These are phyloP conservation scores for Acrocephalus kingi DNA, from an alignment of 2,113 vertebrate species.

Conservation along the genomic window DNA sequence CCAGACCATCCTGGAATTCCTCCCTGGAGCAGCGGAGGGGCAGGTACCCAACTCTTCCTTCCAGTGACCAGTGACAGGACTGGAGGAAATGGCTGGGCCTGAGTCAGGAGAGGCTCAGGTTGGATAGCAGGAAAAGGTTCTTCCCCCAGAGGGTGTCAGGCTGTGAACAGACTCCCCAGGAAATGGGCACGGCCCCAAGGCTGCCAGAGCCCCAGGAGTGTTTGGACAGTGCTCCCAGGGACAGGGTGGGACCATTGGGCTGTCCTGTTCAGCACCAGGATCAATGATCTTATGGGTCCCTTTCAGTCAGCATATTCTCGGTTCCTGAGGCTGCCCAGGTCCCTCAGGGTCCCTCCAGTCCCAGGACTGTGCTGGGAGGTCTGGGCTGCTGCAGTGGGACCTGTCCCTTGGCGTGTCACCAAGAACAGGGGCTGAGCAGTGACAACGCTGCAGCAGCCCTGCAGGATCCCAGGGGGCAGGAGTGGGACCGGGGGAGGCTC, in stretches of 20 bases:
- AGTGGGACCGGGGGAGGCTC: rapidly evolving
- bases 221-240: rapidly evolving
- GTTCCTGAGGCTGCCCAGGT: rapidly evolving
- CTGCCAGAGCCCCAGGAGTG: not conserved
- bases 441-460: not conserved
- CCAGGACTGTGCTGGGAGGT: rapidly evolving
- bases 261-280: not conserved
- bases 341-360: rapidly evolving
- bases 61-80: rapidly evolving
- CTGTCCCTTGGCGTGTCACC: rapidly evolving
- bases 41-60: not conserved
- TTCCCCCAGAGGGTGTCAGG: not conserved
- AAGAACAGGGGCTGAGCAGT: not conserved
- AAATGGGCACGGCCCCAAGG: rapidly evolving
- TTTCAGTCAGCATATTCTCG: not conserved
- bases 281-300: not conserved
- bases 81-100: not conserved
- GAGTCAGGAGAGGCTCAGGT: not conserved
- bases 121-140: not conserved
- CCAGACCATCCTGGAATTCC: not conserved
- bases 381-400: not conserved
- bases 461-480: not conserved
- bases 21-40: not conserved
- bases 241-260: not conserved
- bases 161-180: not conserved